Conservation (phyloP, 2,888 invertebrate genomes). For the Drosophila rubida region DNA sequence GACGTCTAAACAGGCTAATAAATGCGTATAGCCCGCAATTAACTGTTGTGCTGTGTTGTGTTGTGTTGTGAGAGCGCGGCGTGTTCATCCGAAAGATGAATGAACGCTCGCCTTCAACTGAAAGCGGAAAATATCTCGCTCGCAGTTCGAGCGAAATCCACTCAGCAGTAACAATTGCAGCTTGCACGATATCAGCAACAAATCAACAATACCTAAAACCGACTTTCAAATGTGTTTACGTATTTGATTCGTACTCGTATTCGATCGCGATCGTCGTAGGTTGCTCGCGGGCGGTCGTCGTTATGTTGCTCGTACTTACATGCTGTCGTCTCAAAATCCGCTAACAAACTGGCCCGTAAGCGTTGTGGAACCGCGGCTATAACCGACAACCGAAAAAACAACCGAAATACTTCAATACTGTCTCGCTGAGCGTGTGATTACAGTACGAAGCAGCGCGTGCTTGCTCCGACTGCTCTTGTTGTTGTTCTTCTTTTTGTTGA, state of each 20-base stretch:
- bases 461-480: slow-evolving; percentile 19
- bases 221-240: not conserved
- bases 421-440: slow-evolving; percentile 46
- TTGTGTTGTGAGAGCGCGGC: not conserved
- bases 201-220: not conserved
- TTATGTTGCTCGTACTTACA: slow-evolving; percentile 47
- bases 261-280: not conserved
- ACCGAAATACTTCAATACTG: slow-evolving; percentile 41
- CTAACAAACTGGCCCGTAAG: slow-evolving; percentile 64
- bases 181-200: slow-evolving; percentile 36
- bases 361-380: slow-evolving; percentile 58
- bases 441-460: slow-evolving; percentile 37
- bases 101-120: not conserved
- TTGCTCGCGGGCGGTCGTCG: not conserved
- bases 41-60: not conserved
- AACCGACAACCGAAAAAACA: slow-evolving; percentile 35
- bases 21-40: not conserved
- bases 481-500: slow-evolving; percentile 7
- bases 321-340: slow-evolving; percentile 67
- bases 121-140: not conserved
- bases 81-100: slow-evolving; percentile 2
- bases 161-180: too few species aligned
- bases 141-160: slow-evolving; percentile 17
- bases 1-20: not conserved
- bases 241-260: not conserved